Evolutionary conservation across 1,140 invertebrate genomes (phyloP).

Genomic region (Caenorhabditis briggsae): DNA sequence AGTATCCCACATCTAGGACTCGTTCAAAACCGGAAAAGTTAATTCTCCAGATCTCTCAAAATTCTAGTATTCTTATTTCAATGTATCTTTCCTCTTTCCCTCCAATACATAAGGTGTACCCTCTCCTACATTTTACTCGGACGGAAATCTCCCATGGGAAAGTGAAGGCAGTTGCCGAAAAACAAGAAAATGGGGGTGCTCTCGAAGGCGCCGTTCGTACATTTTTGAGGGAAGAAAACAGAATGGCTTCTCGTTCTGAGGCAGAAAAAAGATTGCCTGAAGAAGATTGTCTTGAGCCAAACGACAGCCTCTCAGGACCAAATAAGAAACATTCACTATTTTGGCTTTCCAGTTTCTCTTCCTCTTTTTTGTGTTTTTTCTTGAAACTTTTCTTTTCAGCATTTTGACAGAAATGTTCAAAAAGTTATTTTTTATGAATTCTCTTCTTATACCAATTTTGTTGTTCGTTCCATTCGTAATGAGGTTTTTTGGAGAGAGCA

Average conservation of each 20-base stretch:
- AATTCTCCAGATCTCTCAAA: no score
- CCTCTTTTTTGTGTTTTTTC: not conserved
- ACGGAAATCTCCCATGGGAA: constrained; percentile 26
- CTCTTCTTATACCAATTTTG: not conserved
- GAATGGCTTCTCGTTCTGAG: not conserved
- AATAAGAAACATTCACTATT: constrained; percentile 19
- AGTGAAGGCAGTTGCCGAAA: not conserved
- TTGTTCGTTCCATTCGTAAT: constrained; percentile 16
- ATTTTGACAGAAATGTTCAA: no score
- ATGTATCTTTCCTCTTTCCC: not conserved
- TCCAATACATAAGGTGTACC: not conserved
- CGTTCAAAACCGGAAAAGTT: no score
- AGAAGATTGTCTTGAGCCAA: constrained; percentile 1
- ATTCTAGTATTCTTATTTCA: no score
- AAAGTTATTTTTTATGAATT: no score
- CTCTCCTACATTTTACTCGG: constrained; percentile 1
- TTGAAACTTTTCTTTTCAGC: no score
- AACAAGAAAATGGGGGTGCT: constrained; percentile 22
- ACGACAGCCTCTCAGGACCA: not conserved
- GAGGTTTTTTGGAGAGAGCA: constrained; percentile 1
- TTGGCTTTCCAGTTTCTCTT: not conserved
- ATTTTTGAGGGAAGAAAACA: constrained; percentile 7
- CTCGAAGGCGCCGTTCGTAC: constrained; percentile 42
- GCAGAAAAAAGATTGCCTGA: constrained; percentile 37
- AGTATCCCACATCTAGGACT: no score